Conservation (phyloP, 2,113 vertebrate genomes). For the Eudyptes chrysolophus region DNA sequence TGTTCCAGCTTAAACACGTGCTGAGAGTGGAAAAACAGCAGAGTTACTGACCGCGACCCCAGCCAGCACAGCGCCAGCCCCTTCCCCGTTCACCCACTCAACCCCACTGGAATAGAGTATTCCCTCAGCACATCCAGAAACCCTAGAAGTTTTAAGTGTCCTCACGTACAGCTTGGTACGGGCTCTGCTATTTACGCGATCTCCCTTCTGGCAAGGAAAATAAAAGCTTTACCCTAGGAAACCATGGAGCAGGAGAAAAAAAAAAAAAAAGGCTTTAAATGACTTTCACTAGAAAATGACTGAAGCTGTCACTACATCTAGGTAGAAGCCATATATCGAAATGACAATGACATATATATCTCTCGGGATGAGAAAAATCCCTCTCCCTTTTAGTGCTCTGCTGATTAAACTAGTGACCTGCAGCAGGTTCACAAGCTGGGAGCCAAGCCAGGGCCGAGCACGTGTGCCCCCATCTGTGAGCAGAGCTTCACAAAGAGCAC, state of each 20-base stretch:
- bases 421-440: background rate
- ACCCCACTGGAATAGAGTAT: background rate
- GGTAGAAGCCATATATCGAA: background rate
- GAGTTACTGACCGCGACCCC: background rate
- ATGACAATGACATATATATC: background rate
- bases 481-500: background rate
- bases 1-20: constrained; percentile 97
- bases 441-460: background rate
- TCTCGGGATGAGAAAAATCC: background rate
- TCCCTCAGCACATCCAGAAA: background rate
- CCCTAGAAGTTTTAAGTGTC: background rate
- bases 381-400: background rate
- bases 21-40: constrained; percentile 62
- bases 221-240: background rate
- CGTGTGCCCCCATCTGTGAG: background rate
- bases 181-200: background rate
- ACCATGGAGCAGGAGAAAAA: accelerated
- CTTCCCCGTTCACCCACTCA: accelerated
- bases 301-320: background rate
- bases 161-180: accelerated
- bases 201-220: background rate
- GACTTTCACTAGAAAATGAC: background rate
- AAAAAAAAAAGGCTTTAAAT: background rate
- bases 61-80: background rate
- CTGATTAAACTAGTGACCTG: background rate